These are phyloP conservation scores for Abscondita cerata DNA, from an alignment of 2,888 invertebrate genomes.

Conservation along the genomic window DNA sequence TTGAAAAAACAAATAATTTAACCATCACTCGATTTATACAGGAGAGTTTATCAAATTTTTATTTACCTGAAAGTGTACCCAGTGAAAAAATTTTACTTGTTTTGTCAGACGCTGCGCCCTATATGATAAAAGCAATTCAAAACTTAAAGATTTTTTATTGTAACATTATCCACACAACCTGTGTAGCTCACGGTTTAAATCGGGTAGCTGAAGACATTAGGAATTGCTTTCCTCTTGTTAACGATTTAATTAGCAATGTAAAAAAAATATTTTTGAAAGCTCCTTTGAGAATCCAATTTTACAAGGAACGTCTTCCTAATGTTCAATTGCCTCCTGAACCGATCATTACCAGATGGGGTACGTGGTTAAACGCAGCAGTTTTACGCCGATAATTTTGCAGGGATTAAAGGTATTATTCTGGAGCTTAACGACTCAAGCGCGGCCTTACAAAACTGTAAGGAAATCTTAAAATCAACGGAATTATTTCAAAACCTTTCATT, in stretches of 20 bases:
- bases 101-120: slow-evolving; percentile 35
- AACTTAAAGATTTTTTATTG: not conserved
- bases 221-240: not conserved
- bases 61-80: slow-evolving; percentile 7
- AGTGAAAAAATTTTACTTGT: slow-evolving; percentile 28
- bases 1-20: slow-evolving; percentile 8
- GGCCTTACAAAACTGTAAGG: not conserved
- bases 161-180: slow-evolving; percentile 25
- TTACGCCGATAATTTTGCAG: slow-evolving; percentile 3
- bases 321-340: too few species aligned
- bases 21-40: slow-evolving; percentile 6
- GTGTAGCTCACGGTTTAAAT: not conserved
- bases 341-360: too few species aligned
- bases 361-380: not conserved
- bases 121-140: slow-evolving; percentile 14
- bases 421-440: too few species aligned
- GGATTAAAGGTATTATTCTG: too few species aligned
- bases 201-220: not conserved
- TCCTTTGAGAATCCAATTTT: not conserved
- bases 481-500: too few species aligned
- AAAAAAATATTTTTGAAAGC: not conserved
- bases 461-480: not conserved
- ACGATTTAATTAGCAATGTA: slow-evolving; percentile 9
- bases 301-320: too few species aligned
- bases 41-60: slow-evolving; percentile 4